A percentile compares a stretch with the other conserved stretches of the same genome.
phyloP scores from a whole-genome alignment of 2,797 vertebrate species.

The Sebastes matsubarae region DNA sequence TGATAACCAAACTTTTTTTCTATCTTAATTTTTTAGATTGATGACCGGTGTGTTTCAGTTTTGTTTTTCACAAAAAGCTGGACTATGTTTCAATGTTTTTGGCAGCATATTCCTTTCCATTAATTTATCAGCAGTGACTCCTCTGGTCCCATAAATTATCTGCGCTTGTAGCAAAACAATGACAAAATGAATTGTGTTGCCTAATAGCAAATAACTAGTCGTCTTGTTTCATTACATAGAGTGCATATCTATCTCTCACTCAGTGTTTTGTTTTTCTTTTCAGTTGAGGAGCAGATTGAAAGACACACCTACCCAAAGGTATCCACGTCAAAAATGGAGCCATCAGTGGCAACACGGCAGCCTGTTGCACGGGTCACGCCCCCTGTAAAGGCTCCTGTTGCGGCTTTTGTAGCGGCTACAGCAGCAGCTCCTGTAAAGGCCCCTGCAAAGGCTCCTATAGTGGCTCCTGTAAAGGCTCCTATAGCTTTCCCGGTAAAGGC shows the following conservation, averaged over 20 bases:
- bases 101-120: neutral
- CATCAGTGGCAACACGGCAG: constrained; percentile 34
- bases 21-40: neutral
- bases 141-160: neutral
- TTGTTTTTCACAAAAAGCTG: neutral
- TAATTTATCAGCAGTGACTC: neutral
- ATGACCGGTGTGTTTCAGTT: neutral
- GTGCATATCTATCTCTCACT: neutral
- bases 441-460: neutral
- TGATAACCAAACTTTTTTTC: no score
- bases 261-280: neutral
- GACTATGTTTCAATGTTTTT: neutral
- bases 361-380: constrained; percentile 21
- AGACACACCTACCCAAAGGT: constrained; percentile 27
- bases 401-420: neutral
- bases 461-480: constrained; percentile 1
- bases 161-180: neutral
- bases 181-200: neutral
- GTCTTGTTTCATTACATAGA: neutral
- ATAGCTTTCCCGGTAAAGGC: constrained; percentile 37
- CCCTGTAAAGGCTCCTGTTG: neutral
- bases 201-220: neutral
- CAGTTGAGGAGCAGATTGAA: constrained; percentile 88
- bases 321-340: constrained; percentile 46
- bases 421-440: constrained; percentile 58